A percentile compares a stretch with the other conserved stretches of the same genome.
phyloP scores from a whole-genome alignment of 1,140 invertebrate species.

The Bombus consobrinus region DNA sequence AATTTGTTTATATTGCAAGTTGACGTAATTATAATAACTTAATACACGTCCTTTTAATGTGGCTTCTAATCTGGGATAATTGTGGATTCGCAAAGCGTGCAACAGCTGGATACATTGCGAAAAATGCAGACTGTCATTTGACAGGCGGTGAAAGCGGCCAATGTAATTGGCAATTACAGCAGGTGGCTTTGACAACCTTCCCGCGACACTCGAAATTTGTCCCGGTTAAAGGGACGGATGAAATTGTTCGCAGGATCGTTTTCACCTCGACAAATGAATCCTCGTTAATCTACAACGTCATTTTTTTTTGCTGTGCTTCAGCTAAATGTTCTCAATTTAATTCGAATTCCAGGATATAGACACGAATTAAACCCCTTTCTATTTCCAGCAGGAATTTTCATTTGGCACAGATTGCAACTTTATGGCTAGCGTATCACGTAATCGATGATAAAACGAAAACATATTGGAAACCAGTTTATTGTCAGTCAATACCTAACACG shows the following conservation, averaged over 20 bases:
- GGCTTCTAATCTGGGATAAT: slow-evolving; percentile 4
- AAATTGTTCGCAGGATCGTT: slow-evolving; percentile 52
- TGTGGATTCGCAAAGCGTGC: not conserved
- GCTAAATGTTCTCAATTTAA: slow-evolving; percentile 43
- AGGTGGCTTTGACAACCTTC: slow-evolving; percentile 60
- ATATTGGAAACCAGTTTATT: not conserved
- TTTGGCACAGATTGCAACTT: slow-evolving; percentile 4
- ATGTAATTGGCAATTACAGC: slow-evolving; percentile 69
- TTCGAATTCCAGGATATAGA: slow-evolving; percentile 7
- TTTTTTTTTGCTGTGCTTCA: slow-evolving; percentile 11
- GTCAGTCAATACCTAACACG: not conserved
- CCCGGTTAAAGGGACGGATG: slow-evolving; percentile 47
- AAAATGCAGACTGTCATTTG: slow-evolving; percentile 39
- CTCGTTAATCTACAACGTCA: slow-evolving; percentile 48
- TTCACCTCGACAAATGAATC: slow-evolving; percentile 55
- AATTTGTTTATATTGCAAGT: too few species aligned
- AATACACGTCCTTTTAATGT: not conserved
- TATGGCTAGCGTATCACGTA: not conserved
- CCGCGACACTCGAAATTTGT: slow-evolving; percentile 51
- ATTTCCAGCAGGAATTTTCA: slow-evolving; percentile 23
- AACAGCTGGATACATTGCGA: slow-evolving; percentile 29
- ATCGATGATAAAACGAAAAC: not conserved
- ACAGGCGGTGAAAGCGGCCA: slow-evolving; percentile 46
- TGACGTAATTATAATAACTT: too few species aligned
- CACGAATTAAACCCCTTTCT: not conserved